These are phyloP conservation scores for Vipera ursinii DNA, from an alignment of 2,797 vertebrate genomes.

Conservation along the genomic window DNA sequence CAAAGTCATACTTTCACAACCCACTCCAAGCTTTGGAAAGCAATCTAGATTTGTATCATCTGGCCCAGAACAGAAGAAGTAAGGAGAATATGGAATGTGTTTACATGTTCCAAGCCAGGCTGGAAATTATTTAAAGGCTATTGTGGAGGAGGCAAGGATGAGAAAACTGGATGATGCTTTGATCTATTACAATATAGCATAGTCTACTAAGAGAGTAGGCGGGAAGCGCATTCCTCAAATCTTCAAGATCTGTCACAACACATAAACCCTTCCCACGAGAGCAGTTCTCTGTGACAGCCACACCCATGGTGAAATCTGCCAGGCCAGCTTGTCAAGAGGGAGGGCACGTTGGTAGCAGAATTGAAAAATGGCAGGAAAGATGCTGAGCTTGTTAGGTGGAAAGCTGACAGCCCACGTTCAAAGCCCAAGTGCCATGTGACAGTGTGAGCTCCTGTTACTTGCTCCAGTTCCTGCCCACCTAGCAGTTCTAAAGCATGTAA, in stretches of 20 bases:
- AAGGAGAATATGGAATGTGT: too few species aligned
- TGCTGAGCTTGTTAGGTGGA: not conserved
- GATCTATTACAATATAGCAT: not conserved
- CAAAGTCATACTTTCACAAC: not conserved
- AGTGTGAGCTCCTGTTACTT: not conserved
- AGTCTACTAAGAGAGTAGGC: not conserved
- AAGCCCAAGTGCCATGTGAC: not conserved
- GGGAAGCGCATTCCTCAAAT: not conserved
- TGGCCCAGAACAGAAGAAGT: not conserved
- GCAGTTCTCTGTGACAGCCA: not conserved
- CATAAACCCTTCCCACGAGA: not conserved
- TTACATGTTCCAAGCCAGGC: not conserved
- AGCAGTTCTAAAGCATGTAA: too few species aligned
- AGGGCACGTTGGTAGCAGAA: not conserved
- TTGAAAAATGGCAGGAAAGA: not conserved
- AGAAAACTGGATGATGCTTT: not conserved
- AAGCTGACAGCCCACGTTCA: not conserved
- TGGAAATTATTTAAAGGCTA: conserved; percentile 17
- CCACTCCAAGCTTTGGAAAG: not conserved
- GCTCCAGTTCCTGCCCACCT: not conserved
- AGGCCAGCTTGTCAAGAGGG: not conserved
- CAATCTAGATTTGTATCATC: not conserved
- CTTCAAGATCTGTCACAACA: not conserved
- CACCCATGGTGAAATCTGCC: not conserved
- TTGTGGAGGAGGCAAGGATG: not conserved